These are phyloP conservation scores for Pyrgus malvae DNA, from an alignment of 2,888 invertebrate genomes.

Conservation along the genomic window DNA sequence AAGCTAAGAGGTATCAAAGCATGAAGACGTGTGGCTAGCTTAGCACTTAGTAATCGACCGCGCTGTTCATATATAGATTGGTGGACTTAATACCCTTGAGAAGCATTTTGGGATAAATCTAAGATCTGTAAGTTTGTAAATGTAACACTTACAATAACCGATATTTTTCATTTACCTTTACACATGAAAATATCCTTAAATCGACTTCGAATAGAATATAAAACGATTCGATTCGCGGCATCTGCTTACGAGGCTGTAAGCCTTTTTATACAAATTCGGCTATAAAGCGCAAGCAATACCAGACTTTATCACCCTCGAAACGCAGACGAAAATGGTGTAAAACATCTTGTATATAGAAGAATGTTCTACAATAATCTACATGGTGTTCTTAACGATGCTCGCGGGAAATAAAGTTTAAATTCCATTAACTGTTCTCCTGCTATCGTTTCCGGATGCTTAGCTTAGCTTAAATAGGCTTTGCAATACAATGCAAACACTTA, in stretches of 20 bases:
- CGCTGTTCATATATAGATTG: too few species aligned
- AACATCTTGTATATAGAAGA: slow-evolving; percentile 1
- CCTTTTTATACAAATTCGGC: neutral
- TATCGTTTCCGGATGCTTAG: slow-evolving; percentile 17
- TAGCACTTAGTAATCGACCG: too few species aligned
- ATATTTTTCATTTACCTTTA: too few species aligned
- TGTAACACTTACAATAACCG: too few species aligned
- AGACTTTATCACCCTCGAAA: neutral
- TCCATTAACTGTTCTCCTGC: slow-evolving; percentile 19
- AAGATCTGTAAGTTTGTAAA: too few species aligned
- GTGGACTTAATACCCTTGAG: too few species aligned
- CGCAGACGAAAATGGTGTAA: neutral
- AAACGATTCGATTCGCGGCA: slow-evolving; percentile 1
- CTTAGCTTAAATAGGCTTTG: slow-evolving; percentile 12
- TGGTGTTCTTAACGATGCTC: neutral
- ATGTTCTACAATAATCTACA: neutral
- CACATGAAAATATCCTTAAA: neutral
- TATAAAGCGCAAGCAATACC: neutral
- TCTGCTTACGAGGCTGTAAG: slow-evolving; percentile 7
- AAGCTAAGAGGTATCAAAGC: too few species aligned
- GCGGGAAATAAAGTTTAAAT: slow-evolving; percentile 22
- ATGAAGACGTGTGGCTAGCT: too few species aligned
- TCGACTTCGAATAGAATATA: neutral
- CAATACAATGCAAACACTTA: slow-evolving; percentile 2
- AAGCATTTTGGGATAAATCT: too few species aligned